Base-by-base conservation (phyloP, 2,113 vertebrate species). In the Gallinago undulata region DNA sequence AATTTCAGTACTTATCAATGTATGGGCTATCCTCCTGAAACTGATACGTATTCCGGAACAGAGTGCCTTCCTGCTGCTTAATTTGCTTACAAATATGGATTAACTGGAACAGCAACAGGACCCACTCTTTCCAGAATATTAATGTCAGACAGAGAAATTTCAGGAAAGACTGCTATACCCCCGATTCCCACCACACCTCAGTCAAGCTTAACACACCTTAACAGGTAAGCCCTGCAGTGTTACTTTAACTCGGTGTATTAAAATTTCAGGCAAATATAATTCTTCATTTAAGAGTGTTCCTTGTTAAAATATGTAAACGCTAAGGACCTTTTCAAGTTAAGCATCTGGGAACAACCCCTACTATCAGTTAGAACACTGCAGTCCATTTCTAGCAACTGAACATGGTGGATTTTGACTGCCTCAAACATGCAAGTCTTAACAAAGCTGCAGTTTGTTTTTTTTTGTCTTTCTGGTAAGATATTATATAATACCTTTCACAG, bases 171-270 rank as follows among this genome's bases (percentile, higher is more conserved):
- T 79, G 35, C 84, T 43, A 2, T 14, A 47, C 14, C 19, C 19
- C 17, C 60, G 81, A 76, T 94, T 96, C 93, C 78, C 84, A 95
- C 73, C 87, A 94, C 74, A 80, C 74, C 87, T 95, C 67, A 66
- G 2, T 28, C 69, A 66, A 69, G n/a, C 31, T 73, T 53, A 33
- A 68, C 0, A 0, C 6, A 55, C 53, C 28, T 55, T 55, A 55
- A 55, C 75, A 92, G 59, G 84, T 86, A 84, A 95, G 69, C 77
- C 90, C 87, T 96, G 89, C 84, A 89, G 72, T 47, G 77, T 70
- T 79, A 89, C 66, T 86, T 93, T 8, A 79, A 63, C 45, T 72
- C n/a, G 14, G 50, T 37, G 33, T 51, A 95, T 93, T 89, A 92
- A 84, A 76, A 96, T 91, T 43, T 76, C 70, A 96, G 73, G 89